Percentiles rank a stretch among this genome's conserved stretches.
Evolutionary conservation across 1,140 invertebrate genomes (phyloP).

Genomic region (Euura saliciscinereae): DNA sequence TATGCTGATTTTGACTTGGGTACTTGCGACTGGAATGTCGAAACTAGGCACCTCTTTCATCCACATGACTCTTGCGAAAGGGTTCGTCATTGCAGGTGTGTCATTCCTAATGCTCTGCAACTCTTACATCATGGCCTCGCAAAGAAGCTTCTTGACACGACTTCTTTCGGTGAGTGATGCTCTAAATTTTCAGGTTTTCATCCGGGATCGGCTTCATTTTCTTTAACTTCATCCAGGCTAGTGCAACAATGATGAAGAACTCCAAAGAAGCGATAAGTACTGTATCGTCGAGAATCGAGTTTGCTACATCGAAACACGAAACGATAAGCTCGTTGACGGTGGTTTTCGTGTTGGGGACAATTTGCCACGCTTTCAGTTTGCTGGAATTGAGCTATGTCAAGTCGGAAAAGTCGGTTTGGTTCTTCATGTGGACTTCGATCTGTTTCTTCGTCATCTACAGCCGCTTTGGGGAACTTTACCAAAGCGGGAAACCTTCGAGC

Average conservation of each 20-base stretch:
- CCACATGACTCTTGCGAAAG: not conserved
- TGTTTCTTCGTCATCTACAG: constrained; percentile 19
- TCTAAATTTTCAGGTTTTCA: not conserved
- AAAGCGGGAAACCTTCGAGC: not conserved
- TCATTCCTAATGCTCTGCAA: not conserved
- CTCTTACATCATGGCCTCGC: constrained; percentile 5
- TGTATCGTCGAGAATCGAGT: not conserved
- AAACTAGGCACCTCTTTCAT: constrained; percentile 7
- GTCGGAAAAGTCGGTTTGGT: constrained; percentile 88
- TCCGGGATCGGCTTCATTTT: not conserved
- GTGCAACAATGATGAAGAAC: not conserved
- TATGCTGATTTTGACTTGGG: not conserved
- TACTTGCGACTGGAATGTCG: constrained; percentile 5
- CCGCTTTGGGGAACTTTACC: not conserved
- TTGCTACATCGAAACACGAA: not conserved
- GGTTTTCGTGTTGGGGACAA: constrained; percentile 13
- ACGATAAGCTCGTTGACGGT: not conserved
- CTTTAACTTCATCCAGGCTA: not conserved
- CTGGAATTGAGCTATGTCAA: constrained; percentile 81
- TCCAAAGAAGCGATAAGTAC: constrained; percentile 1
- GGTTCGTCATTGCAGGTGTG: not conserved
- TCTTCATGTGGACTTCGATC: constrained; percentile 68
- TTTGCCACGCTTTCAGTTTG: constrained; percentile 32
- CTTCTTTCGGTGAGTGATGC: not conserved
- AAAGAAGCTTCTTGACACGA: not conserved